Evolutionary conservation across 2,113 vertebrate species (phyloP).

Genomic region (Mormyrus lacerda): DNA sequence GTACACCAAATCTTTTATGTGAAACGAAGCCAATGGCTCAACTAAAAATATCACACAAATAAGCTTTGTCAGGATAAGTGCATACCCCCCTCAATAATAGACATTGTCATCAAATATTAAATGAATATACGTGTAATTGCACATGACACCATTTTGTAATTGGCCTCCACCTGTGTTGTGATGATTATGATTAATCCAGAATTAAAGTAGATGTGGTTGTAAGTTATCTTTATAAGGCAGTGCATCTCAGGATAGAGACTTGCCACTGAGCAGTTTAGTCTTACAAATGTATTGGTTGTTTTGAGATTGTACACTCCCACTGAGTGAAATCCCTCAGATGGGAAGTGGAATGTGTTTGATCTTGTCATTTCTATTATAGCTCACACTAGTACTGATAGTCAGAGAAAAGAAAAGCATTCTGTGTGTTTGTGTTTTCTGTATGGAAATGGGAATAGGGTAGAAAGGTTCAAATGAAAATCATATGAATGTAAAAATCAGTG

Average conservation of each 20-base stretch:
- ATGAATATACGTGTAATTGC: neutral
- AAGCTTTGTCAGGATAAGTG: neutral
- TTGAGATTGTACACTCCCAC: neutral
- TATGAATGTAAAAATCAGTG: neutral
- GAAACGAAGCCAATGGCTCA: neutral
- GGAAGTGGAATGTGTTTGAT: neutral
- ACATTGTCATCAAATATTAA: neutral
- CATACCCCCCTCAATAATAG: neutral
- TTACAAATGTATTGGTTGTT: neutral
- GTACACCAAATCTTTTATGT: neutral
- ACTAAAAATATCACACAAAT: neutral
- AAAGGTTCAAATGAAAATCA: neutral
- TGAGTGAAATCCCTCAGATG: neutral
- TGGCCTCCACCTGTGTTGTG: neutral
- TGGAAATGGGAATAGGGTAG: neutral
- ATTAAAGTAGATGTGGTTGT: neutral
- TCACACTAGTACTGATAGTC: neutral
- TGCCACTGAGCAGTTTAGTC: neutral
- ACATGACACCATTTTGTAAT: neutral
- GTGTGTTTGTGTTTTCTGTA: neutral
- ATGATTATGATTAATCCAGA: neutral
- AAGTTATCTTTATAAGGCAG: neutral
- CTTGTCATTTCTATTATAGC: neutral
- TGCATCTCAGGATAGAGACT: neutral
- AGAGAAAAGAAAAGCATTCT: neutral